Evolutionary conservation across 2,113 vertebrate genomes (phyloP).

Genomic region (Stegastes partitus): DNA sequence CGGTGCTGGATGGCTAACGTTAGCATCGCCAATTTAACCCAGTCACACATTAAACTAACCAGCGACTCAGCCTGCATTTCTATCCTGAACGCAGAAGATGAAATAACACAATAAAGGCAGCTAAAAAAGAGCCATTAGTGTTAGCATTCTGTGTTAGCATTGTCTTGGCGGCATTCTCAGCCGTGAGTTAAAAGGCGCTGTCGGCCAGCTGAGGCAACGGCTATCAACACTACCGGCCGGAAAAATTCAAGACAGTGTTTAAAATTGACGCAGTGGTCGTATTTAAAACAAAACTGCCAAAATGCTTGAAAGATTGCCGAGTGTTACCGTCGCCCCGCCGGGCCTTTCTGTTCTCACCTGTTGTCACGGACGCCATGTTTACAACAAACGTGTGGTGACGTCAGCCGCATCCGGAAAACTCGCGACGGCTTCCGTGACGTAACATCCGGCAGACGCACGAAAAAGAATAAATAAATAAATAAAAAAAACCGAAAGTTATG

Average conservation of each 20-base stretch:
- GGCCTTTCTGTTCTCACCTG: constrained; percentile 81
- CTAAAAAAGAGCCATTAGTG: not conserved
- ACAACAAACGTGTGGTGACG: constrained; percentile 43
- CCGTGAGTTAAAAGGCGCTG: not conserved
- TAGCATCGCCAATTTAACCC: not conserved
- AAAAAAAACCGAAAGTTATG: not conserved
- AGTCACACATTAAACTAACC: accelerated
- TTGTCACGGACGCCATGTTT: constrained; percentile 88
- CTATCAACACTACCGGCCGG: accelerated
- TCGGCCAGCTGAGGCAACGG: not conserved
- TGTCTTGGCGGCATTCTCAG: constrained; percentile 19
- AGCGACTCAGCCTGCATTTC: accelerated
- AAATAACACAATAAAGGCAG: not conserved
- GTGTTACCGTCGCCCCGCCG: not conserved
- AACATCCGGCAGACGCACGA: constrained; percentile 50
- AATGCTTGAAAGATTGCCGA: not conserved
- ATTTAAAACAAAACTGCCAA: accelerated
- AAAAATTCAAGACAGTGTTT: accelerated
- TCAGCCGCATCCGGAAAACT: constrained; percentile 34
- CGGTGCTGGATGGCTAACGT: not conserved
- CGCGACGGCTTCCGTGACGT: constrained; percentile 47
- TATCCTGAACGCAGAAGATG: not conserved
- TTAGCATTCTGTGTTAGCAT: constrained; percentile 51
- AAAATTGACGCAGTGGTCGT: accelerated
- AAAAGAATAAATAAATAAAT: too few relatives aligned